Conservation (phyloP, 2,888 invertebrate genomes). For the Cryptus armator region DNA sequence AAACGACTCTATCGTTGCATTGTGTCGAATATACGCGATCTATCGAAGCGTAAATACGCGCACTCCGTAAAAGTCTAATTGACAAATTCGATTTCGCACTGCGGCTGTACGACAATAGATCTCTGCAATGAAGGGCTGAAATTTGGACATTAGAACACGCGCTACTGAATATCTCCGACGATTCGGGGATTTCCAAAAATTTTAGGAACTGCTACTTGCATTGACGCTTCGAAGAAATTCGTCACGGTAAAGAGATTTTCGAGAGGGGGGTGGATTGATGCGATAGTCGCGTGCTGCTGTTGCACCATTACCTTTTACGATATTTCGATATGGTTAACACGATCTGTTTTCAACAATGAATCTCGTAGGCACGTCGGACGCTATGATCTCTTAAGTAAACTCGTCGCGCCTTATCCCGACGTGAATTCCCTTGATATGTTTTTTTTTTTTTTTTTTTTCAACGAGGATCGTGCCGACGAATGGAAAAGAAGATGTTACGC, state of each 20-base stretch:
- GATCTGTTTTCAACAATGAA: constrained; percentile 51
- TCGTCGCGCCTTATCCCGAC: constrained; percentile 1
- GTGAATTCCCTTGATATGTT: constrained; percentile 28
- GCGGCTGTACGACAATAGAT: constrained; percentile 61
- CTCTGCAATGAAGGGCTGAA: constrained; percentile 24
- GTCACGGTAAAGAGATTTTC: constrained; percentile 74
- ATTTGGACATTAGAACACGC: constrained; percentile 29
- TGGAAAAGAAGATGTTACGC: constrained; percentile 10
- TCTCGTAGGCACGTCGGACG: constrained; percentile 6
- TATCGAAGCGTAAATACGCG: constrained; percentile 84
- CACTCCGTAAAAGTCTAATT: constrained; percentile 80
- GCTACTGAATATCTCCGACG: constrained; percentile 51
- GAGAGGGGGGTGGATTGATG: constrained; percentile 6
- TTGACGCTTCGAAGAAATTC: constrained; percentile 70
- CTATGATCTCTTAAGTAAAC: constrained; percentile 63
- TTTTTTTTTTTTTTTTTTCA: constrained; percentile 25
- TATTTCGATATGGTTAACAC: constrained; percentile 60
- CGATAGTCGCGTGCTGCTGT: background rate
- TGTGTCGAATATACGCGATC: constrained; percentile 71
- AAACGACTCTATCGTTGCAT: constrained; percentile 68
- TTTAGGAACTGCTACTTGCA: constrained; percentile 72
- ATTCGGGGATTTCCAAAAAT: constrained; percentile 77
- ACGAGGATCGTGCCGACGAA: background rate
- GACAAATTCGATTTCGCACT: constrained; percentile 84
- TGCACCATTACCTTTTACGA: constrained; percentile 45